Evolutionary conservation across 1,140 invertebrate genomes (phyloP).

Genomic region (Zaprionus taronus): DNA sequence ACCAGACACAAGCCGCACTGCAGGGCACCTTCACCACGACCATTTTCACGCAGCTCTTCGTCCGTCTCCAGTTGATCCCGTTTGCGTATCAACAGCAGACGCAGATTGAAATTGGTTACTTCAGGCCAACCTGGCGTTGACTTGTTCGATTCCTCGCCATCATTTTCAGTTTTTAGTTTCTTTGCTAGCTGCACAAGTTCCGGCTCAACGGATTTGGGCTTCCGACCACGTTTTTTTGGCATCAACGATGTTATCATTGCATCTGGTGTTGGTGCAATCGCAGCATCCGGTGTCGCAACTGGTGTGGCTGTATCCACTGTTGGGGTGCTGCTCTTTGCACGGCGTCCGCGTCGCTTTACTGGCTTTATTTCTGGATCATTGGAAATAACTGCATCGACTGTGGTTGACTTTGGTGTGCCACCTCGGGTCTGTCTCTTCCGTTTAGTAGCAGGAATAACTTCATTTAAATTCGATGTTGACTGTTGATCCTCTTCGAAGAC

Average conservation of each 20-base stretch:
- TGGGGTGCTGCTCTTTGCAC: neutral
- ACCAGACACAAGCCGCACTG: slow-evolving; percentile 73
- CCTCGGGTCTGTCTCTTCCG: neutral
- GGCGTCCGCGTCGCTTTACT: neutral
- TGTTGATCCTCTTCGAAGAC: neutral
- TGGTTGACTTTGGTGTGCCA: neutral
- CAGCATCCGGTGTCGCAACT: neutral
- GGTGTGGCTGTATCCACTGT: neutral
- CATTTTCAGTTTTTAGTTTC: slow-evolving; percentile 18
- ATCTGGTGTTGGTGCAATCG: neutral
- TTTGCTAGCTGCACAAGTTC: neutral
- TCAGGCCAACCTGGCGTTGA: neutral
- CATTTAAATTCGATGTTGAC: neutral
- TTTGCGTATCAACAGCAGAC: slow-evolving; percentile 62
- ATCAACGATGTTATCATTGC: neutral
- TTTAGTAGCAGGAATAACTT: neutral
- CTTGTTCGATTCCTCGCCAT: neutral
- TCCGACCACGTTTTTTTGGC: slow-evolving; percentile 25
- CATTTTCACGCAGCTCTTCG: slow-evolving; percentile 51
- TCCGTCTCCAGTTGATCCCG: slow-evolving; percentile 61
- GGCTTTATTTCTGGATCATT: neutral
- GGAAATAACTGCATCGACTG: neutral
- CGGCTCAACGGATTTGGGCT: neutral
- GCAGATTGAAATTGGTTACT: slow-evolving; percentile 41
- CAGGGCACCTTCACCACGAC: slow-evolving; percentile 32